Base-by-base conservation (phyloP, 2,797 vertebrate genomes). In the Uromys caudimaculatus region DNA sequence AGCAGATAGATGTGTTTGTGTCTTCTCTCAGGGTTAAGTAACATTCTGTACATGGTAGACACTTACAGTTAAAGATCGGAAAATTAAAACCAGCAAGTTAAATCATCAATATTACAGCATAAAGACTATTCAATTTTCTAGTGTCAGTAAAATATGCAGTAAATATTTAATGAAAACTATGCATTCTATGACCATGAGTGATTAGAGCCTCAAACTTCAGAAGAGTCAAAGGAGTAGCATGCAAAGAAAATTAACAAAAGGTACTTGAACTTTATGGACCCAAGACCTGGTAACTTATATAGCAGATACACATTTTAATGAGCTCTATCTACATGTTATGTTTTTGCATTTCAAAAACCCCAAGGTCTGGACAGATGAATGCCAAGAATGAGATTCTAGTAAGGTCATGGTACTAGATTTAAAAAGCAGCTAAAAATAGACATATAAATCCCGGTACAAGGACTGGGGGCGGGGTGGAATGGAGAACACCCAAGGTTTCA, bases 361-460 rank as follows among this genome's bases (percentile, higher is more conserved):
- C 67, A 90, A 75, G 14, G 50, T 94, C 78, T 62, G 27, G 19
- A 93, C 24, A 73, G 23, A 90, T 92, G 56, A 95, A 95, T 17
- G 64, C 41, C 77, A 97, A 81, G 76, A 90, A 24, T 7, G 6
- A 75, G 93, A 82, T 79, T 89, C 92, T 47, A 90, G 69, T 75
- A 89, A 94, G 90, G 93, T 79, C 75, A 89, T 11, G 6, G 69
- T 62, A 69, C 35, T 82, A 54, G 85, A 93, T 93, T 82, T 94
- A 95, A 96, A 90, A 62, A 2, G 52, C 29, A 47, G 50, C n/a
- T 96, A 97, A 97, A 96, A 97, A 97, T 77, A 97, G 82, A 52
- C 78, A 84, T 14, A 83, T 0, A 91, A 95, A 95, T n/a, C 87
- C 92, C 86, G 79, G 64, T 73, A 87, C 76, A 95, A 93, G 76